Conservation (phyloP, 2,797 vertebrate species). For the Dermochelys coriacea region DNA sequence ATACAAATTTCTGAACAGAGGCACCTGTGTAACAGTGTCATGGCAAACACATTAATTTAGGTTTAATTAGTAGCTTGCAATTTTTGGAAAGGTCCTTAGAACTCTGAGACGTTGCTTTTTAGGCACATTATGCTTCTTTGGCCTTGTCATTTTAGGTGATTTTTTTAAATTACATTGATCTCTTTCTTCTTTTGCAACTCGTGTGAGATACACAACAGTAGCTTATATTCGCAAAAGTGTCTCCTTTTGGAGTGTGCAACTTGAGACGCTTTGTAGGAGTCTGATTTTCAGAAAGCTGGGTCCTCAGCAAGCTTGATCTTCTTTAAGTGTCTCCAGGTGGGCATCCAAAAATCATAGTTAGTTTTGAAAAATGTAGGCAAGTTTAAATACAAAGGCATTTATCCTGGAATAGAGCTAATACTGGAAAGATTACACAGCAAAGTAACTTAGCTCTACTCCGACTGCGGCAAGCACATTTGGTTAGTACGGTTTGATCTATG, state of each 20-base stretch:
- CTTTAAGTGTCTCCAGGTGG: neutral
- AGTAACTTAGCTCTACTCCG: slow-evolving; percentile 61
- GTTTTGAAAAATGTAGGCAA: slow-evolving; percentile 38
- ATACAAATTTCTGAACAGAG: neutral
- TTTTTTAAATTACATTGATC: neutral
- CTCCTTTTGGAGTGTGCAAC: slow-evolving; percentile 4
- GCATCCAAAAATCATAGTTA: slow-evolving; percentile 14
- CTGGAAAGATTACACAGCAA: slow-evolving; percentile 43
- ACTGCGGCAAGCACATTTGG: slow-evolving; percentile 38
- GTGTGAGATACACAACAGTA: slow-evolving; percentile 11
- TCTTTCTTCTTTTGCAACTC: slow-evolving; percentile 41
- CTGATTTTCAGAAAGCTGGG: neutral
- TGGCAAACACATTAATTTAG: neutral
- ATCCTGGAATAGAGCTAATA: slow-evolving; percentile 32
- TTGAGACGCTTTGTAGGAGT: neutral
- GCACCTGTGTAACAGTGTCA: neutral
- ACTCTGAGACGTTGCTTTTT: neutral
- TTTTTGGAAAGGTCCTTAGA: slow-evolving; percentile 20
- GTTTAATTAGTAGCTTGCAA: slow-evolving; percentile 41
- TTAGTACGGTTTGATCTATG: slow-evolving; percentile 50
- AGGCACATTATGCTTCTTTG: slow-evolving; percentile 47
- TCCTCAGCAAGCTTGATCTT: slow-evolving; percentile 1
- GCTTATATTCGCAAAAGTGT: slow-evolving; percentile 15
- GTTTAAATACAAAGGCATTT: slow-evolving; percentile 53
- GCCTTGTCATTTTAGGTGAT: slow-evolving; percentile 48